Conservation (phyloP, 2,113 vertebrate species). For the Ptilonorhynchus violaceus region DNA sequence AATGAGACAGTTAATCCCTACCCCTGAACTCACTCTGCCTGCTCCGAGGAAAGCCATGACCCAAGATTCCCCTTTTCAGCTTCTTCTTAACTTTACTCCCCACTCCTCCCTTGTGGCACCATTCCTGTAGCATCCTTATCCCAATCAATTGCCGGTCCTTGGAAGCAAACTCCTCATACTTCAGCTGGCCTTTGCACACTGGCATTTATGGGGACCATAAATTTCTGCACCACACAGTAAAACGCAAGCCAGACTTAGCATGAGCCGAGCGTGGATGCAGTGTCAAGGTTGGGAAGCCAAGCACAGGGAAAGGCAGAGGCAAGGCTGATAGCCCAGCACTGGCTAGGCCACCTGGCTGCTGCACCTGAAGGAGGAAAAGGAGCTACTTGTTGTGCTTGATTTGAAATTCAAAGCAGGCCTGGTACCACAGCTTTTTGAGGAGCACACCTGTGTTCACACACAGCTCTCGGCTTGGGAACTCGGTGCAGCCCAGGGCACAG, state of each 20-base stretch:
- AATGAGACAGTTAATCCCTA: neutral
- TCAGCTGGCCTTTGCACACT: neutral
- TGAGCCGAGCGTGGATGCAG: neutral
- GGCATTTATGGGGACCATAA: neutral
- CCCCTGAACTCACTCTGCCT: neutral
- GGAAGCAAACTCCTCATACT: neutral
- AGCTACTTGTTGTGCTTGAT: neutral
- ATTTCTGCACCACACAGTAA: neutral
- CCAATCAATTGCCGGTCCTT: neutral
- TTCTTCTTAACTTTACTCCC: neutral
- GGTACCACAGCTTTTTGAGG: neutral
- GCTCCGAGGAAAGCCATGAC: neutral
- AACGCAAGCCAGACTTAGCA: rapidly evolving
- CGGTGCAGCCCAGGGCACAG: rapidly evolving
- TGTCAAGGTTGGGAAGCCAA: neutral
- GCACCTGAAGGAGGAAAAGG: neutral
- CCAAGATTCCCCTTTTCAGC: neutral
- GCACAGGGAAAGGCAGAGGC: neutral
- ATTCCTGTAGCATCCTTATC: neutral
- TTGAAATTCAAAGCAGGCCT: neutral
- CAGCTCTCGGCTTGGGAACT: neutral
- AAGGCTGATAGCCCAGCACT: neutral
- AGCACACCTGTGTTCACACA: neutral
- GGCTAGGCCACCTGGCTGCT: neutral
- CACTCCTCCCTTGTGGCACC: neutral